phyloP scores from a whole-genome alignment of 2,888 invertebrate genomes.

The Plagiodera versicolora region DNA sequence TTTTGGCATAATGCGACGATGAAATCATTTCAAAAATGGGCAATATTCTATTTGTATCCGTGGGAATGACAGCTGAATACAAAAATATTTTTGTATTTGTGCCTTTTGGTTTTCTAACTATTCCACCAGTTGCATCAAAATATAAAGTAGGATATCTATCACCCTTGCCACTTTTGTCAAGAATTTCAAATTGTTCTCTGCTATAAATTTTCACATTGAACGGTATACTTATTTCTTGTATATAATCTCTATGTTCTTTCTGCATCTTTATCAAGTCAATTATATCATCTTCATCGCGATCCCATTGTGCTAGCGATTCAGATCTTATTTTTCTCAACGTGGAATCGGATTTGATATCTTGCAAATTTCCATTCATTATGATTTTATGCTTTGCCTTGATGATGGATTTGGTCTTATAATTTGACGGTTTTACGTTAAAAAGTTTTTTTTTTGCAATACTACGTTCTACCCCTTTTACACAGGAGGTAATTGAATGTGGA shows the following conservation, averaged over 20 bases:
- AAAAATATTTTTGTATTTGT: background rate
- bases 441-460: too few species aligned
- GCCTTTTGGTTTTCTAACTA: background rate
- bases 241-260: background rate
- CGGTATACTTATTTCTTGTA: background rate
- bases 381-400: background rate
- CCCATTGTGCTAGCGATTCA: background rate
- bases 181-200: too few species aligned
- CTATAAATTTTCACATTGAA: background rate
- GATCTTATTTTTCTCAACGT: slow-evolving; percentile 3
- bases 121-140: slow-evolving; percentile 7
- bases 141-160: background rate
- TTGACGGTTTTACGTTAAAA: background rate
- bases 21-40: slow-evolving; percentile 13
- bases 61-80: slow-evolving; percentile 6
- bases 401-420: background rate
- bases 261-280: slow-evolving; percentile 7
- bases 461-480: too few species aligned
- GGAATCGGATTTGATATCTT: slow-evolving; percentile 1
- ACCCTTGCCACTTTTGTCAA: too few species aligned
- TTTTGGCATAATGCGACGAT: background rate
- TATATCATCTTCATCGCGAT: background rate
- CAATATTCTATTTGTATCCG: background rate
- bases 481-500: too few species aligned
- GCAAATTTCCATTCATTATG: background rate